A percentile compares a stretch with the other conserved stretches of the same genome.
These are phyloP conservation scores for Cuniculus paca DNA, from an alignment of 2,797 vertebrate species.

Conservation along the genomic window DNA sequence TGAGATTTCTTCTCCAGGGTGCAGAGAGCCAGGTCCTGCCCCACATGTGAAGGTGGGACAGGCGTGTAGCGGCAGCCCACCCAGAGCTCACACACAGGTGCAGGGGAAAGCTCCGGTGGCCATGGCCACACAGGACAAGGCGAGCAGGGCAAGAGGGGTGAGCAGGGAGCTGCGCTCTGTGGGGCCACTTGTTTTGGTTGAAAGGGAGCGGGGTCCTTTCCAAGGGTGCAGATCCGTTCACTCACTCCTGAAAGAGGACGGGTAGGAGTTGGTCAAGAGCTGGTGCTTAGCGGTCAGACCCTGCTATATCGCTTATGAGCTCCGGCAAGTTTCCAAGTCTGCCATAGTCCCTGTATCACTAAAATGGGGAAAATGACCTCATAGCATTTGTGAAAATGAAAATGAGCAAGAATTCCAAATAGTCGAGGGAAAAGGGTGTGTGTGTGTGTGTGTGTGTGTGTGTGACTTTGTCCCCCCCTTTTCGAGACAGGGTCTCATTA, in stretches of 20 bases:
- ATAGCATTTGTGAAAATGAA: neutral
- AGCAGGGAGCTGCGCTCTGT: neutral
- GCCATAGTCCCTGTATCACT: neutral
- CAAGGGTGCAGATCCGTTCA: neutral
- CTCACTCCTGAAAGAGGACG: neutral
- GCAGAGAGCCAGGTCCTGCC: neutral
- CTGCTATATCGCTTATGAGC: neutral
- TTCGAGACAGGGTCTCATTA: neutral
- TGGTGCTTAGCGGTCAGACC: neutral
- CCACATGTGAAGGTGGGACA: no score
- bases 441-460: neutral
- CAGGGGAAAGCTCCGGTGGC: fast-evolving
- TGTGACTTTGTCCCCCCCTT: neutral
- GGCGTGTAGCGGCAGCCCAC: neutral
- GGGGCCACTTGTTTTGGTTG: neutral
- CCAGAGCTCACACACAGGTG: neutral
- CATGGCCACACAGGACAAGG: fast-evolving
- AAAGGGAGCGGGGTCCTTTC: neutral
- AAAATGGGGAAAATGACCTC: neutral
- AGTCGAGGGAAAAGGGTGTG: neutral
- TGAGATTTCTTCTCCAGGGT: neutral
- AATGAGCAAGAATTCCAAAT: neutral
- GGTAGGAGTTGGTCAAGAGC: neutral
- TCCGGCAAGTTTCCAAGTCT: neutral
- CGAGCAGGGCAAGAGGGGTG: fast-evolving